Conservation (phyloP, 2,113 vertebrate genomes). For the Gila orcuttii region DNA sequence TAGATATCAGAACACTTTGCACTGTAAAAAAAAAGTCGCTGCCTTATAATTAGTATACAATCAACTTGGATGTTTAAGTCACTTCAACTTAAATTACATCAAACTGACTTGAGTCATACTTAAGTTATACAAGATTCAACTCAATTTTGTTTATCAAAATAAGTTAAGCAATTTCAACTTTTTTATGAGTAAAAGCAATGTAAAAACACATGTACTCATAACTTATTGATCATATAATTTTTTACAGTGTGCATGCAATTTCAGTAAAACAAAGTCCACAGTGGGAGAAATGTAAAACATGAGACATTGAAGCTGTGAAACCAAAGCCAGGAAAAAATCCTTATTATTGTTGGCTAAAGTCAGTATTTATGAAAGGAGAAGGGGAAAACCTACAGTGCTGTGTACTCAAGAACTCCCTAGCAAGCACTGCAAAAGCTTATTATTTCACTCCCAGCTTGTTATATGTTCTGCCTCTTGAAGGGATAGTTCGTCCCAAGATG, state of each 20-base stretch:
- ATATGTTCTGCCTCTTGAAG: constrained; percentile 9
- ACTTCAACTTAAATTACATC: no score
- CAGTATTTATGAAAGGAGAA: constrained; percentile 53
- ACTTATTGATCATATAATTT: no score
- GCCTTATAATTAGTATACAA: no score
- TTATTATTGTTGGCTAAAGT: constrained; percentile 50
- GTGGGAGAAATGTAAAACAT: not conserved
- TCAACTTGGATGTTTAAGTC: no score
- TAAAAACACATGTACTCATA: no score
- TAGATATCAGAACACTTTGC: not conserved
- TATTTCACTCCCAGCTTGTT: constrained; percentile 43
- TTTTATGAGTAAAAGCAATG: no score
- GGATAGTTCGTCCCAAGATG: no score
- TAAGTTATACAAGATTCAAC: no score
- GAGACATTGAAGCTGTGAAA: constrained; percentile 3
- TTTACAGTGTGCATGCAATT: not conserved
- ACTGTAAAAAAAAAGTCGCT: no score
- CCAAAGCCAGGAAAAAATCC: constrained; percentile 15
- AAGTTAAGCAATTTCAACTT: no score
- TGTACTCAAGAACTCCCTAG: constrained; percentile 45
- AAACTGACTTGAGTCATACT: no score
- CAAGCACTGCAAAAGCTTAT: constrained; percentile 5
- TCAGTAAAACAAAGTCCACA: not conserved
- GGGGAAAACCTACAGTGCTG: constrained; percentile 46
- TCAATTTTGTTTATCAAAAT: no score